Percentiles rank a stretch among this genome's conserved stretches.
Evolutionary conservation across 2,797 vertebrate genomes (phyloP).

Genomic region (Rousettus madagascariensis): DNA sequence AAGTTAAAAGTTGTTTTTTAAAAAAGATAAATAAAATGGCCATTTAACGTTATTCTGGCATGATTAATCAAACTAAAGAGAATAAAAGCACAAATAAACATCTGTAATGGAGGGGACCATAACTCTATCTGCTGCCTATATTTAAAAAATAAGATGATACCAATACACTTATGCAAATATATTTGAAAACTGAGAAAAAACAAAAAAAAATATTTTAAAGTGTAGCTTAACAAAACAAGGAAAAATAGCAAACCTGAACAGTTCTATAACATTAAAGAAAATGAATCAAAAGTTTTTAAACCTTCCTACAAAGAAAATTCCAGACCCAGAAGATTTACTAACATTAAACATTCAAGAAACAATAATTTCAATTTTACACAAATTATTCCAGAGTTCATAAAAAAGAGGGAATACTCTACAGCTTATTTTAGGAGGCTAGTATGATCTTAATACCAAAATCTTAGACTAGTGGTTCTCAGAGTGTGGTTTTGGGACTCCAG

Average conservation of each 20-base stretch:
- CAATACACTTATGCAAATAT: neutral
- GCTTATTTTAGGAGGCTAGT: neutral
- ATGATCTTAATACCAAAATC: neutral
- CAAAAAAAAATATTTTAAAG: neutral
- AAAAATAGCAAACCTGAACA: conserved; percentile 4
- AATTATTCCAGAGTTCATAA: neutral
- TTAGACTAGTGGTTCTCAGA: neutral
- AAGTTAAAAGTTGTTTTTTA: neutral
- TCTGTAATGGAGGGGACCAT: neutral
- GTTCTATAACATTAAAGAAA: neutral
- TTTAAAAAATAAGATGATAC: neutral
- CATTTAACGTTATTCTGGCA: neutral
- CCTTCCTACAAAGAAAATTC: neutral
- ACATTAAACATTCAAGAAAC: neutral
- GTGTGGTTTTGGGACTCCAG: no score
- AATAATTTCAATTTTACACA: neutral
- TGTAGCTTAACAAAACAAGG: neutral
- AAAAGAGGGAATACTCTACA: neutral
- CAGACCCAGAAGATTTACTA: neutral
- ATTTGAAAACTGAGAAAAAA: neutral
- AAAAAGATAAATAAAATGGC: neutral
- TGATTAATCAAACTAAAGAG: neutral
- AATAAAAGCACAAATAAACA: neutral
- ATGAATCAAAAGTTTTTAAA: neutral
- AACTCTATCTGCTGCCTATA: neutral